Percentiles rank a stretch among this genome's conserved stretches.
Evolutionary conservation across 1,140 invertebrate genomes (phyloP).

Genomic region (Drosophila prosaltans): DNA sequence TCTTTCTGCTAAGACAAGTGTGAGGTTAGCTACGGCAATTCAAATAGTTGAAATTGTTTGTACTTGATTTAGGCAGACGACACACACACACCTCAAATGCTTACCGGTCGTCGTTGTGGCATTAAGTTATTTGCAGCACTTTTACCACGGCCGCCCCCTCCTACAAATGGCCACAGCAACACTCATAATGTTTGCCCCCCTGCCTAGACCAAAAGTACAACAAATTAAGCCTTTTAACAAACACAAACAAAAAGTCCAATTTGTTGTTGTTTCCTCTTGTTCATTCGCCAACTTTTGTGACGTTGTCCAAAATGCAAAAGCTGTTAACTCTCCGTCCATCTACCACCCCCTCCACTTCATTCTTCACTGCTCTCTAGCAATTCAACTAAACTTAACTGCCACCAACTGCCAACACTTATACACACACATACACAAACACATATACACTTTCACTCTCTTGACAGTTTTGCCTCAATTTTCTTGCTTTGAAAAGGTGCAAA

Average conservation of each 20-base stretch:
- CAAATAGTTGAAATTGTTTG: constrained; percentile 80
- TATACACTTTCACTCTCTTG: constrained; percentile 10
- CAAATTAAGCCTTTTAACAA: constrained; percentile 80
- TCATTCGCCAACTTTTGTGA: constrained; percentile 56
- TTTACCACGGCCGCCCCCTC: constrained; percentile 17
- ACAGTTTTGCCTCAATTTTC: constrained; percentile 22
- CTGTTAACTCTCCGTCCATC: constrained; percentile 55
- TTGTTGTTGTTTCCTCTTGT: constrained; percentile 45
- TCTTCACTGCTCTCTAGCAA: neutral
- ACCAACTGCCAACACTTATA: neutral
- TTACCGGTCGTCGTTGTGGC: constrained; percentile 27
- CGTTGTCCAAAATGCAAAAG: constrained; percentile 73
- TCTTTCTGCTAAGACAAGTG: neutral
- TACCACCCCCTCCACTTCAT: neutral
- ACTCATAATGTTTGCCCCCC: constrained; percentile 64
- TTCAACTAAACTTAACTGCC: neutral
- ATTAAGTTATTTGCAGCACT: constrained; percentile 76
- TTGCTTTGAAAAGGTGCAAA: constrained; percentile 44
- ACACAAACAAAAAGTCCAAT: constrained; percentile 79
- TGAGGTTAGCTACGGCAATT: constrained; percentile 57
- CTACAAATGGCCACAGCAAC: neutral
- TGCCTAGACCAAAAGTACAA: constrained; percentile 65
- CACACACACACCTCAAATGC: constrained; percentile 28
- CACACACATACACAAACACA: neutral
- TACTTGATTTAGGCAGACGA: constrained; percentile 72